A percentile compares a stretch with the other conserved stretches of the same genome.
Evolutionary conservation across 2,888 invertebrate species (phyloP).

Genomic region (Saturnia pavonia): DNA sequence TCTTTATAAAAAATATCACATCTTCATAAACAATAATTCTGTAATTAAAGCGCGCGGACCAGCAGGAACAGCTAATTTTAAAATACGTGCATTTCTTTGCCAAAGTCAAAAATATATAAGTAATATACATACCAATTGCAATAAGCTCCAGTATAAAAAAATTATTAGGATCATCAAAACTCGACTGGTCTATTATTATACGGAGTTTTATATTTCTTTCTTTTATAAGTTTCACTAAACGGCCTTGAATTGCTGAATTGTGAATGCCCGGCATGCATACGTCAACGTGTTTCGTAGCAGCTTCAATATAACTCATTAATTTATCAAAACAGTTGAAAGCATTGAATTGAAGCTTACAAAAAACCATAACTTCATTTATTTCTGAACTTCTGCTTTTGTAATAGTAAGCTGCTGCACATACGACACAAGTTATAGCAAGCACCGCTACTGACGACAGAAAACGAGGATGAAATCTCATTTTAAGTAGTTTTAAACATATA

Average conservation of each 20-base stretch:
- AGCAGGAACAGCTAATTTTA: too few relatives aligned
- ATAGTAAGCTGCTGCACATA: conserved; percentile 70
- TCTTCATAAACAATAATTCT: too few relatives aligned
- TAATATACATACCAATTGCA: conserved; percentile 59
- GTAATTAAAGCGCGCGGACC: too few relatives aligned
- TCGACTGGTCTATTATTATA: conserved; percentile 67
- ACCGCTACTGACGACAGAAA: conserved; percentile 68
- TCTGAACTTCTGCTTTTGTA: conserved; percentile 63
- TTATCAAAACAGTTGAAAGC: conserved; percentile 74
- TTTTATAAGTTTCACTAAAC: conserved; percentile 61
- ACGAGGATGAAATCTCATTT: conserved; percentile 67
- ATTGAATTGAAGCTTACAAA: conserved; percentile 75
- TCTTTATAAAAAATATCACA: too few relatives aligned
- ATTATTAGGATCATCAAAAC: conserved; percentile 66
- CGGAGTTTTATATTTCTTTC: conserved; percentile 64
- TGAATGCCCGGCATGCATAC: conserved; percentile 77
- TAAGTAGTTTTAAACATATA: conserved; percentile 69
- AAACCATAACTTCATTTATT: conserved; percentile 77
- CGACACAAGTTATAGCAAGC: conserved; percentile 67
- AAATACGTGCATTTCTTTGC: background rate
- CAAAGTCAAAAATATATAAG: background rate
- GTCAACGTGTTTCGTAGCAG: conserved; percentile 61
- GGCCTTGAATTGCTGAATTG: conserved; percentile 72
- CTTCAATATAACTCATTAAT: conserved; percentile 68
- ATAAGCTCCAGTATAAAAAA: conserved; percentile 68